Conservation (phyloP, 1,140 invertebrate species). For the Nylanderia fulva region DNA sequence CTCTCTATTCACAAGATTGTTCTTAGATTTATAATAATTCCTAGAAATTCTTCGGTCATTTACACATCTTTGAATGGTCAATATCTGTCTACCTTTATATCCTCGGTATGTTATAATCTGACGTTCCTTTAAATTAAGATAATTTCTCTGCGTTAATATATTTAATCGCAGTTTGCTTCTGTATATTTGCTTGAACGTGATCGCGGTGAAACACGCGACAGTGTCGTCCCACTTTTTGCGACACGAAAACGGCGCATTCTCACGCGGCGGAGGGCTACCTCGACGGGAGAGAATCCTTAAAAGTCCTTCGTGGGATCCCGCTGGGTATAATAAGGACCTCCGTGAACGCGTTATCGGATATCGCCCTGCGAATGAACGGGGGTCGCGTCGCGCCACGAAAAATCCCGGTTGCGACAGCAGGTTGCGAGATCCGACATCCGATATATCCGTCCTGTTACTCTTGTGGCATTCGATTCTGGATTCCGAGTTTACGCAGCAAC, state of each 20-base stretch:
- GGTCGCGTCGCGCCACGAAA: constrained; percentile 68
- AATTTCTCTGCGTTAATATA: background rate
- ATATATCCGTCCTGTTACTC: constrained; percentile 71
- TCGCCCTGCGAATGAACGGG: constrained; percentile 52
- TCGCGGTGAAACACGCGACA: constrained; percentile 34
- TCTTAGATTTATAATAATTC: background rate
- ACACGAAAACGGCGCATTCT: constrained; percentile 61
- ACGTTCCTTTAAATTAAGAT: background rate
- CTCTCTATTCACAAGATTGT: too few species aligned
- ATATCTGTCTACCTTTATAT: too few species aligned
- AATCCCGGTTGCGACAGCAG: constrained; percentile 65
- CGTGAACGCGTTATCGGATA: constrained; percentile 77
- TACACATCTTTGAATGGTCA: background rate
- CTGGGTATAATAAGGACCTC: constrained; percentile 78
- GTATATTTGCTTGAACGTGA: background rate
- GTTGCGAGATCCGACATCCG: constrained; percentile 75
- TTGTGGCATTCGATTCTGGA: constrained; percentile 45
- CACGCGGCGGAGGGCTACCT: constrained; percentile 50
- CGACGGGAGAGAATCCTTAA: constrained; percentile 75
- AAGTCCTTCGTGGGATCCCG: constrained; percentile 71
- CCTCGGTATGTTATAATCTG: background rate
- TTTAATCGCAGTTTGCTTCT: background rate
- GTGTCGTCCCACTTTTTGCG: constrained; percentile 20
- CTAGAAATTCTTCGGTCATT: background rate
- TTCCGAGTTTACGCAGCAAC: constrained; percentile 63